Evolutionary conservation across 2,888 invertebrate species (phyloP).

Genomic region (Hirtodrosophila histrioides): DNA sequence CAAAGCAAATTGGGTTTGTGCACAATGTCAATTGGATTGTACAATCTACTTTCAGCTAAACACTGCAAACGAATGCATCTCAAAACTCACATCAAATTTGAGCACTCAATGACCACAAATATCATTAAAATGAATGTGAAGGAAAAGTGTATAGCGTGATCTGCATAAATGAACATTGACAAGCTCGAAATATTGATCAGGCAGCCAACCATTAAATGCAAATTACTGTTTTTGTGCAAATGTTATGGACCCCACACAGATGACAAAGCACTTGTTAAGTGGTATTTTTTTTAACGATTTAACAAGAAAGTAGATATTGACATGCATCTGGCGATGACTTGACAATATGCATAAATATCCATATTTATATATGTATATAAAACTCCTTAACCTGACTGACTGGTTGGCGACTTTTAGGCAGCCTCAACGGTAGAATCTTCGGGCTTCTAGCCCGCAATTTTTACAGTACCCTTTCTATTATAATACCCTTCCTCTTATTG

Average conservation of each 20-base stretch:
- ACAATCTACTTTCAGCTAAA: not conserved
- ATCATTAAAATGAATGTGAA: not conserved
- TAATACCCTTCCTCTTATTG: no score
- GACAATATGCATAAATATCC: constrained; percentile 20
- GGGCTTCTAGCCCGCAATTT: no score
- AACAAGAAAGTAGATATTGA: constrained; percentile 5
- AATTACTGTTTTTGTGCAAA: constrained; percentile 27
- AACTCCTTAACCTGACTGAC: no score
- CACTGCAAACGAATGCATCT: not conserved
- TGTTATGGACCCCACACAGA: constrained; percentile 22
- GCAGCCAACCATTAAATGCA: constrained; percentile 35
- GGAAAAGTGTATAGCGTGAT: constrained; percentile 19
- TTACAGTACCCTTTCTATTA: no score
- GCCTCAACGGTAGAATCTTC: no score
- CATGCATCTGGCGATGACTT: constrained; percentile 40
- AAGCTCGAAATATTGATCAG: constrained; percentile 23
- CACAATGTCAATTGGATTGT: not conserved
- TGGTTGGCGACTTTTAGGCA: no score
- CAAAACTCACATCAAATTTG: constrained; percentile 1
- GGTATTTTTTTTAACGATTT: not conserved
- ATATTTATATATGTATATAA: not conserved
- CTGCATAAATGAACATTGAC: constrained; percentile 23
- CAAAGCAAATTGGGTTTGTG: constrained; percentile 5
- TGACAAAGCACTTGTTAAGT: constrained; percentile 26
- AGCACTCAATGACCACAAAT: constrained; percentile 18